Evolutionary conservation across 2,888 invertebrate genomes (phyloP).

Genomic region (Rhingia campestris): DNA sequence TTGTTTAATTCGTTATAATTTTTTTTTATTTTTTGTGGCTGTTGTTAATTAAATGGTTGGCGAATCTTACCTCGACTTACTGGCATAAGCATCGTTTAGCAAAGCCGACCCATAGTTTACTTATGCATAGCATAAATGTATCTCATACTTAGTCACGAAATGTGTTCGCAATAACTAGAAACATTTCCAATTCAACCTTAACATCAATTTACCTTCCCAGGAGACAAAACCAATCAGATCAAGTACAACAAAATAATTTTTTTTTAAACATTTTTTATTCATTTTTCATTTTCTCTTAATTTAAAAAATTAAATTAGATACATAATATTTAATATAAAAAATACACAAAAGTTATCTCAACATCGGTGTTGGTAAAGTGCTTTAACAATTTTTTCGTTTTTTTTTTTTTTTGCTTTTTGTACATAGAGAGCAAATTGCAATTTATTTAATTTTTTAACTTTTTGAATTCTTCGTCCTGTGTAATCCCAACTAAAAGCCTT

Average conservation of each 20-base stretch:
- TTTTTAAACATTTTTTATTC: constrained; percentile 61
- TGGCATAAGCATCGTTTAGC: no score
- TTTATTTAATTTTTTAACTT: constrained; percentile 7
- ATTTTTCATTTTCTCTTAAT: constrained; percentile 73
- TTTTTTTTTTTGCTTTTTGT: constrained; percentile 20
- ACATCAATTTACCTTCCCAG: background rate
- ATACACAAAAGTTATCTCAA: constrained; percentile 68
- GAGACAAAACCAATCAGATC: background rate
- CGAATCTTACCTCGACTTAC: no score
- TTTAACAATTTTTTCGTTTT: constrained; percentile 37
- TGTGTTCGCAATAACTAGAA: no score
- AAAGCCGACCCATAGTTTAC: no score
- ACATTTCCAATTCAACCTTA: no score
- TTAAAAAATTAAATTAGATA: constrained; percentile 69
- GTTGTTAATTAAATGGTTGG: no score
- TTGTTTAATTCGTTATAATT: no score
- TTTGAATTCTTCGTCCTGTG: constrained; percentile 8
- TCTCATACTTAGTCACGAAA: no score
- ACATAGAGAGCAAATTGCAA: constrained; percentile 26
- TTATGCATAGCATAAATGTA: no score
- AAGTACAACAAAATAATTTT: background rate
- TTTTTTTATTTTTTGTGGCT: no score
- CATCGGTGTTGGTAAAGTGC: constrained; percentile 50
- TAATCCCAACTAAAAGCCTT: constrained; percentile 50
- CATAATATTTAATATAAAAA: constrained; percentile 50